Evolutionary conservation across 2,113 vertebrate species (phyloP), one percentile per base, ranked within the genome.

Genomic region (Spilogale gracilis): DNA sequence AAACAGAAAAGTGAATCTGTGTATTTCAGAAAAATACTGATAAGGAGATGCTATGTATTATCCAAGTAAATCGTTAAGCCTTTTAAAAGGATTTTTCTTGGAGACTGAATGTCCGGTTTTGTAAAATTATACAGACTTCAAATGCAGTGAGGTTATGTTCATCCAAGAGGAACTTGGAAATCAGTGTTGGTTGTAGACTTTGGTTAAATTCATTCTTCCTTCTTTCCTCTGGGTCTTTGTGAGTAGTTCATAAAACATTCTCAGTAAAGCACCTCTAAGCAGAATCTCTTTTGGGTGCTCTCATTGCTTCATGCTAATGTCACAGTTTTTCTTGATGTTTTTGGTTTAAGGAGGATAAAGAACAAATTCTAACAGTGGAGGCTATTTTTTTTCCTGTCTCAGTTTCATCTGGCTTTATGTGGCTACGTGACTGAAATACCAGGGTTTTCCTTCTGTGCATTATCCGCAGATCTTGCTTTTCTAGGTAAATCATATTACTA

Each of bases 291-390:
- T 83, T 91, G 50, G 91, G 71, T 81, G n/a, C 48, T 89, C 89
- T 94, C 48, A 74, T 95, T 80, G 32, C 50, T 54, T 95, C 54
- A 86, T 84, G 58, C n/a, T 80, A 92, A 90, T 81, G 71, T 81
- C 74, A 76, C 11, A 23, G 16, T 16, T 65, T 73, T 92, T 88
- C 52, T 85, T 82, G 50, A 82, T 80, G 58, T 25, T 82, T 91
- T 82, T 63, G 74, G 48, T 82, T 94, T 96, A 76, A 85, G 52
- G n/a, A 69, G 91, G 84, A 97, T 82, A 97, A 97, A 96, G 87
- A 94, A 96, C 73, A 93, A 95, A 93, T 76, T 93, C 17, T 23
- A 91, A 95, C 85, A 93, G 56, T 80, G 79, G 95, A 97, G 86
- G 89, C 10, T 87, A 13, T 61, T 81, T 95, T 65, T 83, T 95